phyloP scores from a whole-genome alignment of 2,113 vertebrate species.

The Morone chrysops region DNA sequence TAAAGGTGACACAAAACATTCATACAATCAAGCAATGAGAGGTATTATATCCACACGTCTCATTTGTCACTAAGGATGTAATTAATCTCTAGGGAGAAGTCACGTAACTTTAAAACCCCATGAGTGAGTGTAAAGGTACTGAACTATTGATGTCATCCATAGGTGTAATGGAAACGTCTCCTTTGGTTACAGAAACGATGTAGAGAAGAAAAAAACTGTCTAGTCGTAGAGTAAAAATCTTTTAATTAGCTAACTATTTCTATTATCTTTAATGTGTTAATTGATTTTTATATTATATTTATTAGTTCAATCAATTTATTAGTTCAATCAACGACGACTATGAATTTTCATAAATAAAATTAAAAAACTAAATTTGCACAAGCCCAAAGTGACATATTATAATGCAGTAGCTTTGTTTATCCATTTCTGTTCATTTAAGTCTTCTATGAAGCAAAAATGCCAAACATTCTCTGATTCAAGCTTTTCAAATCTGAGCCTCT shows the following conservation, averaged over 20 bases:
- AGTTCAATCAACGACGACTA: not conserved
- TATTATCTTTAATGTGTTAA: not conserved
- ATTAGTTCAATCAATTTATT: not conserved
- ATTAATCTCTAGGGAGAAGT: slow-evolving; percentile 43
- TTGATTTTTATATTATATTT: not conserved
- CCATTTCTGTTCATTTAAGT: not conserved
- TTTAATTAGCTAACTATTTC: not conserved
- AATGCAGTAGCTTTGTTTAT: not conserved
- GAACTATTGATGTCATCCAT: not conserved
- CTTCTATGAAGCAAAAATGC: not conserved
- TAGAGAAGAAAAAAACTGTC: not conserved
- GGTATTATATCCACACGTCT: not conserved
- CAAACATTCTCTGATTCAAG: not conserved
- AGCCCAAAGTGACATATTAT: not conserved
- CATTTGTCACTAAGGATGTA: slow-evolving; percentile 16
- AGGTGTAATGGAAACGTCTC: not conserved
- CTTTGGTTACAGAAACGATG: not conserved
- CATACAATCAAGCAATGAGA: not conserved
- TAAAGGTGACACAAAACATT: slow-evolving; percentile 1
- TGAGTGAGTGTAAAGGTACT: not conserved
- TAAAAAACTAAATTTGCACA: not conserved
- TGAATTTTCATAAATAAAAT: not conserved
- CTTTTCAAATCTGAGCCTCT: not conserved
- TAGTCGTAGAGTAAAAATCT: not conserved
- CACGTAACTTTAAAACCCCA: not conserved